Evolutionary conservation across 2,797 vertebrate genomes (phyloP).

Genomic region (Gallinago solitaria): DNA sequence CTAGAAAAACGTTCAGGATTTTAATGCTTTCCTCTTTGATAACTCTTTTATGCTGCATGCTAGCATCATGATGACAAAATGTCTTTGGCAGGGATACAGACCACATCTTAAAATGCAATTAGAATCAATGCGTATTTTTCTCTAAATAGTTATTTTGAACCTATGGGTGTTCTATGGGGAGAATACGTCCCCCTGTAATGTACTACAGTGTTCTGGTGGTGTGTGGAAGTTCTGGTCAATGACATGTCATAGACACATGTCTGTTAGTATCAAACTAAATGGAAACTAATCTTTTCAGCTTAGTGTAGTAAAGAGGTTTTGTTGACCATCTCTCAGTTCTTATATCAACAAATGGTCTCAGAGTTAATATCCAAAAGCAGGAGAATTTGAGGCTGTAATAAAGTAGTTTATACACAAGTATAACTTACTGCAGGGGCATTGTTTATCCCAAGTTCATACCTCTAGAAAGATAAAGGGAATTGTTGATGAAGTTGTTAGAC

Average conservation of each 20-base stretch:
- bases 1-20: neutral
- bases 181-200: neutral
- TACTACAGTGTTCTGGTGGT: neutral
- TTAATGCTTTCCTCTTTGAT: neutral
- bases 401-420: neutral
- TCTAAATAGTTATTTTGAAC: neutral
- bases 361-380: neutral
- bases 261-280: neutral
- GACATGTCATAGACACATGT: fast-evolving
- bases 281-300: neutral
- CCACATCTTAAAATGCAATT: neutral
- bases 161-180: neutral
- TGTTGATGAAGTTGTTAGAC: neutral
- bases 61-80: neutral
- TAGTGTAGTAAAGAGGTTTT: neutral
- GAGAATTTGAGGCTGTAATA: neutral
- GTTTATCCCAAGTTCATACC: neutral
- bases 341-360: neutral
- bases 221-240: fast-evolving
- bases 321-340: neutral
- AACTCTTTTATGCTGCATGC: neutral
- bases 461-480: neutral
- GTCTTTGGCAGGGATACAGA: neutral
- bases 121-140: neutral
- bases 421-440: neutral